Evolutionary conservation across 2,888 invertebrate species (phyloP), one percentile per base, ranked within the genome.

Genomic region (Leuctra nigra): DNA sequence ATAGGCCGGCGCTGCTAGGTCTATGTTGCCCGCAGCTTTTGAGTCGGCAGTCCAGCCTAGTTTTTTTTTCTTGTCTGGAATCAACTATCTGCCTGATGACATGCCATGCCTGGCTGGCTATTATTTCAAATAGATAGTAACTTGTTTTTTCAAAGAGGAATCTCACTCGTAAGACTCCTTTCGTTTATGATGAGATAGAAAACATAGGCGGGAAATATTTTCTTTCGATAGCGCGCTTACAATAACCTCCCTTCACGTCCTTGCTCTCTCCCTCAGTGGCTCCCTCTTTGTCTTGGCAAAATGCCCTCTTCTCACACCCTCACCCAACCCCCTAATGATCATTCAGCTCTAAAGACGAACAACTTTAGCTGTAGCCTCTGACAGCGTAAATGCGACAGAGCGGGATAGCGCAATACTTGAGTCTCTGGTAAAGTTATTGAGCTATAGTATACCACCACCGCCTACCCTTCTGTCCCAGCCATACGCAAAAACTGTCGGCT

Each of bases 41-140:
- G 59, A 56, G 50, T 58, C 47, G 39, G 44, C 41, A 36, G 50
- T 52, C 52, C 53, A 54, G 57, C 55, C 59, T 54, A 38, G 58
- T 61, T 61, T 61, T 61, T 61, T 61, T 56, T 58, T 35, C 57
- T 18, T 46, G 61, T 61, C 61, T 59, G 61, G 61, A 55, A 56
- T 33, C 46, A 53, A 35, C 33, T 53, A 38, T 25, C 24, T 29
- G 54, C 23, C 29, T 48, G 22, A 55, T 46, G 55, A 55, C 55
- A 55, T 48, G 55, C 48, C 55, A 47, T 46, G 44, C 41, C 41
- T 41, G 11, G 18, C 46, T 46, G 46, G 33, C 48, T 25, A 25
- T 48, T 48, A 48, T 48, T 48, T 48, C 48, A 14, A 38, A 20
- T 29, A 29, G 48, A 48, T 29, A 29, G 48, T 14, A 4, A 38